These are phyloP conservation scores for Tinea semifulvella DNA, from an alignment of 2,888 invertebrate genomes.

Conservation along the genomic window DNA sequence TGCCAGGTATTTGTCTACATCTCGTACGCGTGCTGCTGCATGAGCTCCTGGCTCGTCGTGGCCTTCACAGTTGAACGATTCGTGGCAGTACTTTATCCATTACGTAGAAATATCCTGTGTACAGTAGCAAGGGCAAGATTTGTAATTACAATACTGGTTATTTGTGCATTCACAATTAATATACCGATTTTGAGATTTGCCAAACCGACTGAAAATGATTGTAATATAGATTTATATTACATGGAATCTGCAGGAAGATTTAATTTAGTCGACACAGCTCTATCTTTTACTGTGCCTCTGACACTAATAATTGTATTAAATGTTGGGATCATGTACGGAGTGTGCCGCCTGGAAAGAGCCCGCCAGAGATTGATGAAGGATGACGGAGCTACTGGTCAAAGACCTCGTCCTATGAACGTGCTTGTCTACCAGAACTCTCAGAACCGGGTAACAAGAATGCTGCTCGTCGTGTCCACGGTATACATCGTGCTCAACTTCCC, in stretches of 20 bases:
- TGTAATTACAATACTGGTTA: constrained; percentile 61
- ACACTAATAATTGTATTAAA: constrained; percentile 76
- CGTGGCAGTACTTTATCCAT: constrained; percentile 81
- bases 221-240: constrained; percentile 57
- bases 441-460: constrained; percentile 81
- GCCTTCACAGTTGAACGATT: constrained; percentile 88
- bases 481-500: constrained; percentile 82
- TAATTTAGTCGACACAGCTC: constrained; percentile 74
- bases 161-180: constrained; percentile 63
- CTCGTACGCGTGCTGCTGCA: constrained; percentile 77
- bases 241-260: constrained; percentile 68
- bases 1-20: constrained; percentile 80
- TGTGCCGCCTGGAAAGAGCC: constrained; percentile 67
- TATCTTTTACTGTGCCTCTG: constrained; percentile 80
- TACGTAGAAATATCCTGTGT: constrained; percentile 75
- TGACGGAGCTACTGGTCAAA: constrained; percentile 18
- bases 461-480: constrained; percentile 81
- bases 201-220: constrained; percentile 42
- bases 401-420: constrained; percentile 20
- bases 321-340: constrained; percentile 72
- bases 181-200: constrained; percentile 67
- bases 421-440: constrained; percentile 61
- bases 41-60: constrained; percentile 86
- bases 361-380: constrained; percentile 39
- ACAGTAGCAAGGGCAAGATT: constrained; percentile 76